A percentile compares a stretch with the other conserved stretches of the same genome.
These are phyloP conservation scores for Himalopsyche phryganea DNA, from an alignment of 1,140 invertebrate species.

Conservation along the genomic window DNA sequence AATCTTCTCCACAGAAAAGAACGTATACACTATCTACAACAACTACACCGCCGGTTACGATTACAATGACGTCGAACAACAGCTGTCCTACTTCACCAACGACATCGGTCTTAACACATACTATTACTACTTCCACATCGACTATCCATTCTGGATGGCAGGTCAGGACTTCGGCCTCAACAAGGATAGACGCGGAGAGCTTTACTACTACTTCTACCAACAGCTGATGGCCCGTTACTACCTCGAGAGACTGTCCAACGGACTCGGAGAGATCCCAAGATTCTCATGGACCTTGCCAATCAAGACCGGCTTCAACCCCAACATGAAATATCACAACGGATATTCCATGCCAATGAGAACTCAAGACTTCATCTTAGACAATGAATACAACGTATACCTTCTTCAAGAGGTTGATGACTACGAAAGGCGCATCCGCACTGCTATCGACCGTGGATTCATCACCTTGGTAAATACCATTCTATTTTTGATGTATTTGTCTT, in stretches of 20 bases:
- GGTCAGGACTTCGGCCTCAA: conserved; percentile 54
- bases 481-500: conserved; percentile 26
- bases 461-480: conserved; percentile 41
- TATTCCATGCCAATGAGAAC: conserved; percentile 61
- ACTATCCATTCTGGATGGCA: conserved; percentile 65
- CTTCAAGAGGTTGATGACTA: conserved; percentile 51
- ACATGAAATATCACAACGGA: conserved; percentile 60
- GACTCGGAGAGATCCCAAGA: conserved; percentile 57
- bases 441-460: conserved; percentile 61
- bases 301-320: conserved; percentile 58
- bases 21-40: conserved; percentile 44
- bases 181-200: conserved; percentile 60
- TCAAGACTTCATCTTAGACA: conserved; percentile 54
- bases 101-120: conserved; percentile 67
- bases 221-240: conserved; percentile 63
- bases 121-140: conserved; percentile 67
- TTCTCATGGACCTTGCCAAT: conserved; percentile 51
- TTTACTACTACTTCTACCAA: conserved; percentile 57
- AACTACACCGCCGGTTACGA: conserved; percentile 50
- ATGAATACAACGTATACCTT: conserved; percentile 46
- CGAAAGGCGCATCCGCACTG: conserved; percentile 59
- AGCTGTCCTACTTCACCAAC: conserved; percentile 68
- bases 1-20: conserved; percentile 42
- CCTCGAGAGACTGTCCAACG: conserved; percentile 62
- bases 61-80: conserved; percentile 49